phyloP scores from a whole-genome alignment of 2,113 vertebrate genomes.

The Chamaea fasciata region DNA sequence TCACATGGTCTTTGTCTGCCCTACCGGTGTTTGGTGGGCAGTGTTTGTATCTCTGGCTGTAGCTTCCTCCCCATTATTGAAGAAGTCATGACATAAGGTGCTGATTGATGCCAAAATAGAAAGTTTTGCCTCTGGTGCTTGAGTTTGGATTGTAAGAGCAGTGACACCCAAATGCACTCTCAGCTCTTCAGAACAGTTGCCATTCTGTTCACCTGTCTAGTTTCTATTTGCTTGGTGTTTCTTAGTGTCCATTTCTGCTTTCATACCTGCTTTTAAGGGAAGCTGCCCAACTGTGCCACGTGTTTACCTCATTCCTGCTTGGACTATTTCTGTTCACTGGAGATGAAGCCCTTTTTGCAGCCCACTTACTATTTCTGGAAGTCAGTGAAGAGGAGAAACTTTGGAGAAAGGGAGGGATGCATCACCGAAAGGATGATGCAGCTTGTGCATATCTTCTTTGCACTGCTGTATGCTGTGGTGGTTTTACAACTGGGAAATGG shows the following conservation, averaged over 20 bases:
- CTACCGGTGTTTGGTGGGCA: background rate
- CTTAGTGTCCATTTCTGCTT: background rate
- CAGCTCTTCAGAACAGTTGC: background rate
- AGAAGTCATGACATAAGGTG: background rate
- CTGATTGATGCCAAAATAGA: background rate
- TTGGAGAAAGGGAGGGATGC: background rate
- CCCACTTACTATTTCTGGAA: background rate
- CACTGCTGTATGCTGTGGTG: rapidly evolving
- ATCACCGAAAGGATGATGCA: background rate
- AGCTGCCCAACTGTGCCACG: background rate
- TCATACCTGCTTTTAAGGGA: background rate
- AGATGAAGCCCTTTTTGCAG: background rate
- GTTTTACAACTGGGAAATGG: background rate
- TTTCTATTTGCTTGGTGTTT: background rate
- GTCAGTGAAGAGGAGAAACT: background rate
- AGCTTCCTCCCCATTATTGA: background rate
- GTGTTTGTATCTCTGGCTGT: background rate
- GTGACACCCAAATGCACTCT: background rate
- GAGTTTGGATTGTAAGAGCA: background rate
- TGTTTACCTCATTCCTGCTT: background rate
- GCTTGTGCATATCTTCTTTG: background rate
- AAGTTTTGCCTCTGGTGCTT: background rate
- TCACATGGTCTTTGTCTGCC: background rate
- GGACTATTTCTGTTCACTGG: background rate
- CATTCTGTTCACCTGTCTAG: background rate